Evolutionary conservation across 1,140 invertebrate species (phyloP), one percentile per base, ranked within the genome.

Genomic region (Teleopsis dalmanni): DNA sequence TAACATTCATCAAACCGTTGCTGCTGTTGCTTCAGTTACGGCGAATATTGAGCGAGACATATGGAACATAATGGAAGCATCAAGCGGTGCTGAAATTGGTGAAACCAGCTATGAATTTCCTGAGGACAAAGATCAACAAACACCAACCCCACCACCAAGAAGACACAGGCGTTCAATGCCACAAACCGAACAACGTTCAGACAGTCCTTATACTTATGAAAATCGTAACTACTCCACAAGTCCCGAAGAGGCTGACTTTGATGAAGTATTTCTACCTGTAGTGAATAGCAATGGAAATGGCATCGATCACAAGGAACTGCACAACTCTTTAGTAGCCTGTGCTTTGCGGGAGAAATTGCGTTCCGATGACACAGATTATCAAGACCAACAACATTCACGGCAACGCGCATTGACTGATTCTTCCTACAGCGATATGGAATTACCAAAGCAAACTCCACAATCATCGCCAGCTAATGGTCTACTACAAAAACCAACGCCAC

Each of bases 61-160:
- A 50, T 75, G 73, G 73, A 69, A 70, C 40, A 70, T 69, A 29
- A 51, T 72, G 31, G 73, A 74, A 57, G 66, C 58, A 2, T 68
- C 70, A 2, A 70, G 65, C 50, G 62, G 60, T 0, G 65, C 65
- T 1, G 65, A 68, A 46, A 19, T 64, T 40, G 64, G 59, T 11
- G 64, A 67, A 40, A 50, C 56, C 3, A 66, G 59, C 55, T 67
- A 66, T 6, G 60, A 64, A 53, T 67, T 66, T 40, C 58, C 61
- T 2, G 42, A 35, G 14, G 58, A 54, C 13, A 61, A 62, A 49
- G 48, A 49, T 19, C 36, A 37, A 19, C 35, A 37, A 25, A 41
- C 47, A 6, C 41, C 51, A 4, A 36, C 46, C 4, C 41, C 37
- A 9, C 46, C 47, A 16, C 34, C 27, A 1, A 16, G 33, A 36